phyloP scores from a whole-genome alignment of 35 echinoderm and acorn worm species.

The Diadema setosum region DNA sequence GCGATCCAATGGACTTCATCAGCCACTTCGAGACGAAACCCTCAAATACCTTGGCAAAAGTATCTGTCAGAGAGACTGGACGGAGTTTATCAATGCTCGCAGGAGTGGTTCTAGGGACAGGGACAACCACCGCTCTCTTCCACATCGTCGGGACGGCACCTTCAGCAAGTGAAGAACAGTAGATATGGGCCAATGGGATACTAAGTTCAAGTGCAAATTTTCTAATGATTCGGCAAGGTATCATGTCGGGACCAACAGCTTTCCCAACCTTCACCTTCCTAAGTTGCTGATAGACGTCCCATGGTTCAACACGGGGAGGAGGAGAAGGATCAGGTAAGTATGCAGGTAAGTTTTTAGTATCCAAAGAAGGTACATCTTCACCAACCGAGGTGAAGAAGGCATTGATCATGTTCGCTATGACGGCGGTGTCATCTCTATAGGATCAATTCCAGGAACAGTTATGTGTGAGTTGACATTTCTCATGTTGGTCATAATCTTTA shows the following conservation, averaged over 20 bases:
- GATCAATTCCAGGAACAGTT: conserved; percentile 1
- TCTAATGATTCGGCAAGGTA: conserved; percentile 32
- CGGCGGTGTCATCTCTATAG: neutral
- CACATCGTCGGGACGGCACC: conserved; percentile 29
- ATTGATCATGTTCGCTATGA: conserved; percentile 44
- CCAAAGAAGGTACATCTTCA: neutral
- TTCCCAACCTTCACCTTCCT: conserved; percentile 34
- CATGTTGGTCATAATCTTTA: conserved; percentile 35
- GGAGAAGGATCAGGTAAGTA: conserved; percentile 39
- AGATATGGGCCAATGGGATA: conserved; percentile 36
- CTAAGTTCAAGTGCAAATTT: conserved; percentile 63
- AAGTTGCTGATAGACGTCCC: conserved; percentile 34
- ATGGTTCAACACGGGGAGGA: neutral
- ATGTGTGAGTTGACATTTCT: neutral
- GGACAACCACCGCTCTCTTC: conserved; percentile 59
- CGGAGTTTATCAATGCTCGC: conserved; percentile 43
- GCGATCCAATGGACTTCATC: neutral
- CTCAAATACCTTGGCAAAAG: conserved; percentile 56
- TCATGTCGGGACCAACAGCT: conserved; percentile 47
- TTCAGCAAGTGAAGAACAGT: conserved; percentile 13
- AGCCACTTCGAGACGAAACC: conserved; percentile 44
- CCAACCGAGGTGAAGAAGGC: conserved; percentile 6
- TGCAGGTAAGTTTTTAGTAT: neutral
- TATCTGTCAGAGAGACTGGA: conserved; percentile 47
- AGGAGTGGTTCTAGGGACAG: conserved; percentile 43